Evolutionary conservation across 2,113 vertebrate genomes (phyloP).

Genomic region (Perca flavescens): DNA sequence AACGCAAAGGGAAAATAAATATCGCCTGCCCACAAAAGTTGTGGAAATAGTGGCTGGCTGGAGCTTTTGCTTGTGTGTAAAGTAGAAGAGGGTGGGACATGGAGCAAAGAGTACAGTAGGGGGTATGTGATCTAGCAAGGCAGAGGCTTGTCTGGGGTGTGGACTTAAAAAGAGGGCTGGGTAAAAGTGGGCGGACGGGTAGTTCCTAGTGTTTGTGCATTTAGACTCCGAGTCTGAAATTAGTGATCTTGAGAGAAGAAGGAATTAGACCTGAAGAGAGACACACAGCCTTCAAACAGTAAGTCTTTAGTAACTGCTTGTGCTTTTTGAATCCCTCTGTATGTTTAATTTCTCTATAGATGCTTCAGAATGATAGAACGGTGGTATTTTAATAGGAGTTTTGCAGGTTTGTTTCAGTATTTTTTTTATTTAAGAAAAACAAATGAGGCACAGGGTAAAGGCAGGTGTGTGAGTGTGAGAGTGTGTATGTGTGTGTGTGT

Average conservation of each 20-base stretch:
- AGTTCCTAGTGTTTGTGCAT: slow-evolving; percentile 66
- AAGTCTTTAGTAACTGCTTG: slow-evolving; percentile 44
- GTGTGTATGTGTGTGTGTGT: slow-evolving; percentile 1
- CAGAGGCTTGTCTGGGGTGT: slow-evolving; percentile 72
- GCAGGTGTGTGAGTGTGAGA: slow-evolving; percentile 4
- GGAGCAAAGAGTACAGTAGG: not conserved
- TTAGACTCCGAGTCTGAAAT: slow-evolving; percentile 67
- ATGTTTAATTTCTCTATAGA: not conserved
- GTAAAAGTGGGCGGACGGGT: slow-evolving; percentile 68
- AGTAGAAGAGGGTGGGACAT: slow-evolving; percentile 9
- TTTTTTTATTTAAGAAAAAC: not conserved
- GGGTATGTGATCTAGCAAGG: slow-evolving; percentile 46
- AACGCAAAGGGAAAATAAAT: slow-evolving; percentile 17
- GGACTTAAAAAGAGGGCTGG: slow-evolving; percentile 68
- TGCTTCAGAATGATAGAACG: not conserved
- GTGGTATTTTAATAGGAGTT: not conserved
- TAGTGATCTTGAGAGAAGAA: slow-evolving; percentile 60
- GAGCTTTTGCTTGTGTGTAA: slow-evolving; percentile 26
- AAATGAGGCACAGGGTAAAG: not conserved
- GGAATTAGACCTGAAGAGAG: slow-evolving; percentile 63
- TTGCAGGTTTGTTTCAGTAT: not conserved
- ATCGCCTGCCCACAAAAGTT: slow-evolving; percentile 22
- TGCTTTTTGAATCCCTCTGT: not conserved
- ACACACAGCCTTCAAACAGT: slow-evolving; percentile 54
- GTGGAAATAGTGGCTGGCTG: slow-evolving; percentile 20